Evolutionary conservation across 2,797 vertebrate genomes (phyloP).

Genomic region (Ptychobarbus kaznakovi): DNA sequence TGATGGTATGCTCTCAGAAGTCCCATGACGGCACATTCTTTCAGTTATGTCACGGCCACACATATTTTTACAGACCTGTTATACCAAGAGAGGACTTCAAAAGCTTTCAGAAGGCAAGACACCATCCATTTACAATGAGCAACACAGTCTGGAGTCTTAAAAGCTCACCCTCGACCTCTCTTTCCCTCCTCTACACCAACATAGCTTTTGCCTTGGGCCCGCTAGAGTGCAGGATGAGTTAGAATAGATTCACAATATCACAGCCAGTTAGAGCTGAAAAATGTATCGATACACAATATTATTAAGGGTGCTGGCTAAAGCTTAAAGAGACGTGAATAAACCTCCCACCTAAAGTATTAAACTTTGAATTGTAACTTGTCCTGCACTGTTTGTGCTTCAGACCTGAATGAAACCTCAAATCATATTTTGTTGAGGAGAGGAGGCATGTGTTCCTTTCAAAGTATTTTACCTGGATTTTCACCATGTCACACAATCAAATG

Average conservation of each 20-base stretch:
- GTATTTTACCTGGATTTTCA: slow-evolving; percentile 1
- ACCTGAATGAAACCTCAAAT: neutral
- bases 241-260: slow-evolving; percentile 36
- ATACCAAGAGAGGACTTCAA: slow-evolving; percentile 36
- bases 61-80: slow-evolving; percentile 37
- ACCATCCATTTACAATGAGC: slow-evolving; percentile 56
- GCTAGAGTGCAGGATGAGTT: neutral
- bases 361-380: neutral
- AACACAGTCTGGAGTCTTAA: slow-evolving; percentile 45
- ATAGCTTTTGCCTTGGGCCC: slow-evolving; percentile 36
- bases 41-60: slow-evolving; percentile 43
- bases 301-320: neutral
- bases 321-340: neutral
- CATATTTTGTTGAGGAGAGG: neutral
- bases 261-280: slow-evolving; percentile 9
- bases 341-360: neutral
- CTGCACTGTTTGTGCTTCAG: neutral
- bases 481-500: too few species aligned
- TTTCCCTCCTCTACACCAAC: slow-evolving; percentile 21
- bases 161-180: slow-evolving; percentile 49
- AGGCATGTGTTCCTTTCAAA: neutral
- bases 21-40: slow-evolving; percentile 48
- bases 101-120: slow-evolving; percentile 51
- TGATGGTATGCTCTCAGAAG: slow-evolving; percentile 44
- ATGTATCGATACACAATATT: slow-evolving; percentile 18